Conservation (phyloP, 2,113 vertebrate genomes). For the Bostrychus sinensis region DNA sequence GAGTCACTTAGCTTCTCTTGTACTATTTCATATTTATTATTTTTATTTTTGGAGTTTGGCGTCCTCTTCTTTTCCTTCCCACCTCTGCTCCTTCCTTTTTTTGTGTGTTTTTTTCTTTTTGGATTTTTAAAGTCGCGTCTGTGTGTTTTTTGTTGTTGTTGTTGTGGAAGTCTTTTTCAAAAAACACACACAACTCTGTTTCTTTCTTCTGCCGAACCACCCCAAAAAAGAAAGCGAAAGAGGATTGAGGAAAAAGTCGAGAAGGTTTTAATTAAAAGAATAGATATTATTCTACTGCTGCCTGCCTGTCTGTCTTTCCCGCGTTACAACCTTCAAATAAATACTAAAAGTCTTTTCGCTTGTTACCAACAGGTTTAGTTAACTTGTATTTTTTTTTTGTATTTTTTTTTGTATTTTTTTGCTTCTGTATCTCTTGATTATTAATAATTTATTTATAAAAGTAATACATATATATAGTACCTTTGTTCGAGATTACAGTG, state of each 20-base stretch:
- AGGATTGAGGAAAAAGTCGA: slow-evolving; percentile 76
- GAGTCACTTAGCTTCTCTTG: slow-evolving; percentile 78
- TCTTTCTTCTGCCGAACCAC: slow-evolving; percentile 46
- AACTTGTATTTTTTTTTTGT: slow-evolving; percentile 39
- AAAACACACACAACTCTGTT: slow-evolving; percentile 43
- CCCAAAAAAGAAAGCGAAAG: slow-evolving; percentile 74
- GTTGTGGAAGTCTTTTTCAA: slow-evolving; percentile 6
- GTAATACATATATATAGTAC: slow-evolving; percentile 76
- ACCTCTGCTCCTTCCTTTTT: slow-evolving; percentile 74
- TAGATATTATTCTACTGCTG: slow-evolving; percentile 73
- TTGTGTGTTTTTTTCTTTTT: slow-evolving; percentile 14
- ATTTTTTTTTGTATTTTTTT: slow-evolving; percentile 77
- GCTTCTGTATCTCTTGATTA: slow-evolving; percentile 77
- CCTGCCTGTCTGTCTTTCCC: slow-evolving; percentile 34
- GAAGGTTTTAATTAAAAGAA: slow-evolving; percentile 80
- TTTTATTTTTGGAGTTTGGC: slow-evolving; percentile 69
- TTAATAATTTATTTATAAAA: slow-evolving; percentile 81
- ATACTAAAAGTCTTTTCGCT: slow-evolving; percentile 68
- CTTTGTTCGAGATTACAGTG: slow-evolving; percentile 80
- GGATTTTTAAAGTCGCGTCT: slow-evolving; percentile 63
- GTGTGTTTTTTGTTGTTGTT: too few species aligned
- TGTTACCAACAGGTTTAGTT: slow-evolving; percentile 63
- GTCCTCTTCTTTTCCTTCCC: slow-evolving; percentile 75
- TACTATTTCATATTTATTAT: slow-evolving; percentile 70
- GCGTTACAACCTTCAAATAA: slow-evolving; percentile 36